Evolutionary conservation across 1,140 invertebrate species (phyloP).

Genomic region (Drosophila pallidifrons): DNA sequence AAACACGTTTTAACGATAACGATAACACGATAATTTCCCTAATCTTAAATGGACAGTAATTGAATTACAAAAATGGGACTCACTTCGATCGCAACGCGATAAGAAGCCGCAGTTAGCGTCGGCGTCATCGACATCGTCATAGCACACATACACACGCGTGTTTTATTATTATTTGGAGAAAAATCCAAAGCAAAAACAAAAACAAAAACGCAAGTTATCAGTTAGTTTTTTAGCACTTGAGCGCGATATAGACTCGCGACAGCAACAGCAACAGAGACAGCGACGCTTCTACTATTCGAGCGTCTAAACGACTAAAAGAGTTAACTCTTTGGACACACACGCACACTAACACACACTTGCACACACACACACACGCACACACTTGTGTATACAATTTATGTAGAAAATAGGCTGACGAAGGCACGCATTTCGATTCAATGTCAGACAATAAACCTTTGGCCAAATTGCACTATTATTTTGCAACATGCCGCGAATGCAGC

Average conservation of each 20-base stretch:
- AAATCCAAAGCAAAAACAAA: conserved; percentile 23
- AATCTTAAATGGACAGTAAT: conserved; percentile 58
- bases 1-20: neutral
- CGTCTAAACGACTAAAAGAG: conserved; percentile 6
- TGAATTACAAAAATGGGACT: conserved; percentile 57
- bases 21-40: conserved; percentile 11
- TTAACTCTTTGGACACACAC: conserved; percentile 34
- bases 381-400: neutral
- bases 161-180: conserved; percentile 20
- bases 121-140: conserved; percentile 32
- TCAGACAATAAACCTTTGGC: conserved; percentile 70
- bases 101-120: conserved; percentile 45
- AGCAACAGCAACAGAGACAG: neutral
- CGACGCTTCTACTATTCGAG: neutral
- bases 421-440: conserved; percentile 59
- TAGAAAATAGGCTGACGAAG: conserved; percentile 29
- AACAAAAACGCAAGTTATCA: conserved; percentile 55
- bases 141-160: neutral
- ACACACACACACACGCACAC: conserved; percentile 31
- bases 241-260: conserved; percentile 23
- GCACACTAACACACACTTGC: neutral
- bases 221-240: conserved; percentile 52
- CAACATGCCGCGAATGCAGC: conserved; percentile 28
- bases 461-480: conserved; percentile 53
- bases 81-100: conserved; percentile 64